Percentiles rank a stretch among this genome's conserved stretches.
phyloP scores from a whole-genome alignment of 2,888 invertebrate species.

The Cheilosia pagana region DNA sequence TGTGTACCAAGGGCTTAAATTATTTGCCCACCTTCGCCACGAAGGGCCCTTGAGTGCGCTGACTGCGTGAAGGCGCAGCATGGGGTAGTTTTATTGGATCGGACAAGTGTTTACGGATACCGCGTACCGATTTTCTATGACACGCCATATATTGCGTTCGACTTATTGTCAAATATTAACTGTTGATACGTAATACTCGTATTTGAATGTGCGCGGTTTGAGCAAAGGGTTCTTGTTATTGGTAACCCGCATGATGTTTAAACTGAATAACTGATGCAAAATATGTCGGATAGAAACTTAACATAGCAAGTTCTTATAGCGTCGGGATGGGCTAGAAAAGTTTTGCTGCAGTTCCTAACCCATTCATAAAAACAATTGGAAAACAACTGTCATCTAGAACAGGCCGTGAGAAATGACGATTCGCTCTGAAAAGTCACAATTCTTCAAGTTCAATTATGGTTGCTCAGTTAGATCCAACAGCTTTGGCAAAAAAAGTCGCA shows the following conservation, averaged over 20 bases:
- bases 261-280: not conserved
- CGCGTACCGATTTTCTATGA: slow-evolving; percentile 52
- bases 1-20: slow-evolving; percentile 70
- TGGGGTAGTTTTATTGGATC: slow-evolving; percentile 72
- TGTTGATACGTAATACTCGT: slow-evolving; percentile 52
- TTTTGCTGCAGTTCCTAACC: no score
- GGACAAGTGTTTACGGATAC: slow-evolving; percentile 66
- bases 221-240: slow-evolving; percentile 27
- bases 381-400: no score
- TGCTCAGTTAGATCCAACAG: no score
- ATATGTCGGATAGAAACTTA: no score
- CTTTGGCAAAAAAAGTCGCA: no score
- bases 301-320: no score
- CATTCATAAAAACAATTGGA: no score
- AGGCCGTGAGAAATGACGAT: no score
- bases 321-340: no score
- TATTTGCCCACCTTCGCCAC: slow-evolving; percentile 73
- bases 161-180: slow-evolving; percentile 55
- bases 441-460: no score
- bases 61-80: slow-evolving; percentile 42
- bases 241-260: slow-evolving; percentile 32
- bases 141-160: slow-evolving; percentile 33
- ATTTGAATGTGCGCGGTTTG: slow-evolving; percentile 38
- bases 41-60: slow-evolving; percentile 53
- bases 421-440: no score